Evolutionary conservation across 2,888 invertebrate species (phyloP).

Genomic region (Gnatocerus cornutus): DNA sequence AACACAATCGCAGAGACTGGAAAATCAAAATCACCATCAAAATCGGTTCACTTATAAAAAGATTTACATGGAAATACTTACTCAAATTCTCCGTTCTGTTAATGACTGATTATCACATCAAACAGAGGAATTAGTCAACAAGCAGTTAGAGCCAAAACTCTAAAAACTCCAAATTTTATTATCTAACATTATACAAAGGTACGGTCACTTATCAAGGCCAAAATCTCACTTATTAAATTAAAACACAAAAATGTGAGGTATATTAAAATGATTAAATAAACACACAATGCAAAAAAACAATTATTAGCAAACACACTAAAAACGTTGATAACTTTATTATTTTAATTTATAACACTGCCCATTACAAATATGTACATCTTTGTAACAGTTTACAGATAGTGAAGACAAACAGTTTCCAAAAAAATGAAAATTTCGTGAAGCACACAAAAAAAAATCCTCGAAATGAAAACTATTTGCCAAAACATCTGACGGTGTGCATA

Average conservation of each 20-base stretch:
- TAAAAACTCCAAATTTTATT: slow-evolving; percentile 23
- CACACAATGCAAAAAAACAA: slow-evolving; percentile 44
- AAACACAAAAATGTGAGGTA: slow-evolving; percentile 28
- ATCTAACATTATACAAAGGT: slow-evolving; percentile 21
- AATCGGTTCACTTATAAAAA: slow-evolving; percentile 7
- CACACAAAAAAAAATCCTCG: slow-evolving; percentile 32
- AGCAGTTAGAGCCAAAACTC: slow-evolving; percentile 38
- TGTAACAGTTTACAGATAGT: slow-evolving; percentile 57
- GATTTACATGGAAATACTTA: slow-evolving; percentile 31
- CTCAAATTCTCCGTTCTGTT: slow-evolving; percentile 8
- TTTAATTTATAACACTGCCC: slow-evolving; percentile 63
- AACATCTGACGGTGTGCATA: slow-evolving; percentile 15
- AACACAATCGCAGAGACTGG: slow-evolving; percentile 62
- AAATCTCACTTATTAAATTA: slow-evolving; percentile 11
- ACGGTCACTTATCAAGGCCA: slow-evolving; percentile 19
- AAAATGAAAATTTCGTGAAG: slow-evolving; percentile 18
- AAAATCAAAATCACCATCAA: slow-evolving; percentile 52
- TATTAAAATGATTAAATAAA: slow-evolving; percentile 34
- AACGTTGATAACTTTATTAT: slow-evolving; percentile 62
- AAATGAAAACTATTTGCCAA: slow-evolving; percentile 47
- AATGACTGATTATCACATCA: slow-evolving; percentile 31
- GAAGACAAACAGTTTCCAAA: slow-evolving; percentile 56
- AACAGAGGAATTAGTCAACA: slow-evolving; percentile 44
- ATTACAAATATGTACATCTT: slow-evolving; percentile 65
- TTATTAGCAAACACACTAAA: slow-evolving; percentile 52